A percentile compares a stretch with the other conserved stretches of the same genome.
Conservation (phyloP, 2,797 vertebrate genomes). For the Mus caroli region DNA sequence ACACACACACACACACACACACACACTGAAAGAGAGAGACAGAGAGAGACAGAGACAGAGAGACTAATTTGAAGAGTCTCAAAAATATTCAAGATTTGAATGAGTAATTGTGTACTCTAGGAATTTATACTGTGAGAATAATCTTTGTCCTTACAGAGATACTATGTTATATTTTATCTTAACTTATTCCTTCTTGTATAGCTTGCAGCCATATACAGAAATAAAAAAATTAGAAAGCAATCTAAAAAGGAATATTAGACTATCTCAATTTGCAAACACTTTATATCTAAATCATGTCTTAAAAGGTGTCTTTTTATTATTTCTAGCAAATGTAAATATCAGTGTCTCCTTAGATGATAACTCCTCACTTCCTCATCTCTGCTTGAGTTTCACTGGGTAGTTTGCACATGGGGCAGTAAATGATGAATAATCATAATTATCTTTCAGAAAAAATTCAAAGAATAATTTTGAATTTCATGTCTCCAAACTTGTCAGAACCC, state of each 20-base stretch:
- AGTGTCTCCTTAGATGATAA: neutral
- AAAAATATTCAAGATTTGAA: neutral
- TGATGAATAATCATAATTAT: constrained; percentile 1
- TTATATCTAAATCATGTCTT: neutral
- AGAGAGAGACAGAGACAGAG: too few relatives aligned
- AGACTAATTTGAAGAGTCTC: neutral
- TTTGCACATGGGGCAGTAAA: neutral
- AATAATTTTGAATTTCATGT: neutral
- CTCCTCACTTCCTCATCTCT: neutral
- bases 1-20: neutral
- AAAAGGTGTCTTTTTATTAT: neutral
- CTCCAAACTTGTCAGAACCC: neutral
- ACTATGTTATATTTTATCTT: neutral
- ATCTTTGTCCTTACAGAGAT: neutral
- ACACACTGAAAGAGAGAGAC: too few relatives aligned
- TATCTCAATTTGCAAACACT: neutral
- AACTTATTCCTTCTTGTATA: neutral
- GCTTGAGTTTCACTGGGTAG: neutral
- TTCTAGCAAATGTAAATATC: neutral
- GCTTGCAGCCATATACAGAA: neutral
- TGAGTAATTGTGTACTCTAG: neutral
- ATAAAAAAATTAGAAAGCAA: neutral
- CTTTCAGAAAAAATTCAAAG: neutral
- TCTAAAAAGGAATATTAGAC: neutral
- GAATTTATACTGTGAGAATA: neutral